phyloP scores from a whole-genome alignment of 1,140 invertebrate genomes.

The Leptinotarsa undecemlineata region DNA sequence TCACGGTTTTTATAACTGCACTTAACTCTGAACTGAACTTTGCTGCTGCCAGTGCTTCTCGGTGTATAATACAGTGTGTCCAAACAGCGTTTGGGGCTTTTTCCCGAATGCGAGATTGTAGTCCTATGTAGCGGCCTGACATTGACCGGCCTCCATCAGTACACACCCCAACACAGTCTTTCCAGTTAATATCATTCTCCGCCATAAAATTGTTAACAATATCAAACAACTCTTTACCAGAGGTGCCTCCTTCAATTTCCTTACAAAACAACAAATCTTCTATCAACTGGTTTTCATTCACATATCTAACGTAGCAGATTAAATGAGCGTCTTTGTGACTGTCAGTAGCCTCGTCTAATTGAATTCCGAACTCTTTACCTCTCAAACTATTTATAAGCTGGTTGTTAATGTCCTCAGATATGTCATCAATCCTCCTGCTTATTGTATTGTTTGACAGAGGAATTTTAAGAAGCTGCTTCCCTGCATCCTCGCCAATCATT shows the following conservation, averaged over 20 bases:
- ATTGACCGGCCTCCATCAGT: conserved; percentile 53
- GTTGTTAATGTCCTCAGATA: conserved; percentile 28
- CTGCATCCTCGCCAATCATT: conserved; percentile 29
- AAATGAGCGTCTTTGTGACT: conserved; percentile 18
- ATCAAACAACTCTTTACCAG: conserved; percentile 40
- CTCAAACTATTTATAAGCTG: conserved; percentile 26
- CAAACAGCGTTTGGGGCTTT: conserved; percentile 45
- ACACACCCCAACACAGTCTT: conserved; percentile 49
- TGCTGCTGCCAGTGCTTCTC: conserved; percentile 24
- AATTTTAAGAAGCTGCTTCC: conserved; percentile 37
- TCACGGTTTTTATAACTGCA: conserved; percentile 24
- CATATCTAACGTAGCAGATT: conserved; percentile 35
- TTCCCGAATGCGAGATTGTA: conserved; percentile 31
- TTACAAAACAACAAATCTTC: conserved; percentile 30
- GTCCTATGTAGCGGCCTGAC: conserved; percentile 46
- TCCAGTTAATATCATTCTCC: conserved; percentile 29
- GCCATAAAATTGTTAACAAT: conserved; percentile 43
- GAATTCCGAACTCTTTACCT: conserved; percentile 17
- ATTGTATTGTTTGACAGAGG: conserved; percentile 36
- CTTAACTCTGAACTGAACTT: conserved; percentile 25
- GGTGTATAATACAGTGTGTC: conserved; percentile 24
- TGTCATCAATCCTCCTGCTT: conserved; percentile 29
- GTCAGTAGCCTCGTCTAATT: conserved; percentile 22
- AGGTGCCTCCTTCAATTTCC: conserved; percentile 27
- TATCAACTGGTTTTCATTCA: conserved; percentile 31